These are phyloP conservation scores for Echinometra lucunter DNA, from an alignment of 53 echinoderm and acorn worm genomes.

Conservation along the genomic window DNA sequence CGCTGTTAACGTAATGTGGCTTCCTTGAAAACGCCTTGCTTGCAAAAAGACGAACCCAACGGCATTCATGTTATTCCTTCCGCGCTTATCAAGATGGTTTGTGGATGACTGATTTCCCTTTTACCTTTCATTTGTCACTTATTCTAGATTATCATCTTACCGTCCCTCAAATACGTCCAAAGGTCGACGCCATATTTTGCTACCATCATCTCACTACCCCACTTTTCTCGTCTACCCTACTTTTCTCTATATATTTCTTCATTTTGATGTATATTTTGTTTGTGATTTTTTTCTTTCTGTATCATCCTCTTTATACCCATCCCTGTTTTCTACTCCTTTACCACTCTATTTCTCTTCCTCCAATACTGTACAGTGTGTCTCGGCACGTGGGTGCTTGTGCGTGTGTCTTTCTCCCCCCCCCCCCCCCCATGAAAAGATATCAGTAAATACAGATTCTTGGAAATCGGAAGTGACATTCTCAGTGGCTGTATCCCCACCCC, in stretches of 20 bases:
- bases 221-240: neutral
- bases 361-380: no score
- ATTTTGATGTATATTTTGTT: neutral
- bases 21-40: neutral
- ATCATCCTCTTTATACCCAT: neutral
- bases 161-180: neutral
- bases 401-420: neutral
- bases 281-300: neutral
- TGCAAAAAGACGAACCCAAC: neutral
- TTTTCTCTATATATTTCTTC: neutral
- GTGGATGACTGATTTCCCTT: neutral
- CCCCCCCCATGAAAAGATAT: no score
- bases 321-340: neutral
- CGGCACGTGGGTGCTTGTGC: neutral
- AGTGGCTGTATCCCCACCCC: no score
- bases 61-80: neutral
- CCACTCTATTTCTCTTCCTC: neutral
- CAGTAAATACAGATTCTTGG: no score
- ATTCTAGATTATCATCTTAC: neutral
- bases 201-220: neutral
- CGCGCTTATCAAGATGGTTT: neutral
- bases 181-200: constrained; percentile 1
- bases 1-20: no score
- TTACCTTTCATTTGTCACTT: neutral
- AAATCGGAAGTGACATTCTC: no score